A percentile compares a stretch with the other conserved stretches of the same genome.
Evolutionary conservation across 30 jellyfish, hydroid and myxozoan genomes (phyloP).

Genomic region (Aurelia aurita complex sp. Pacific): DNA sequence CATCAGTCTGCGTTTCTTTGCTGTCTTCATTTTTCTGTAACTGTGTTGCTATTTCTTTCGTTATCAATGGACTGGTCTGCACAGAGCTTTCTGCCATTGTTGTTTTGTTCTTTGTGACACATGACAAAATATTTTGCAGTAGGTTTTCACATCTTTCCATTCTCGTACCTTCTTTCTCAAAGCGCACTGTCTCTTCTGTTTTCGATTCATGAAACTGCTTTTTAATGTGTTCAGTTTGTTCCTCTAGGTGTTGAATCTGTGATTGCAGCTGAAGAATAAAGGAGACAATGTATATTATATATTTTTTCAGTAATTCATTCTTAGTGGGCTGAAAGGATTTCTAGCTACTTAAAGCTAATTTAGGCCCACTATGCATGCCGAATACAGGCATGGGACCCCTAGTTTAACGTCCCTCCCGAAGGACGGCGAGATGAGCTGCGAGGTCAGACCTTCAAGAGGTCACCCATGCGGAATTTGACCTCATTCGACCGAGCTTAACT

Average conservation of each 20-base stretch:
- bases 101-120: neutral
- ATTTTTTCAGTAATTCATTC: too few species aligned
- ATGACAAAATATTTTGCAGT: constrained; percentile 5
- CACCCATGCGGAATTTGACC: too few species aligned
- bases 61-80: constrained; percentile 2
- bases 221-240: neutral
- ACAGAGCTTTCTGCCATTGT: neutral
- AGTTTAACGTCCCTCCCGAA: too few species aligned
- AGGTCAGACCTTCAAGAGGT: too few species aligned
- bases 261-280: neutral
- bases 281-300: too few species aligned
- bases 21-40: neutral
- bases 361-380: too few species aligned
- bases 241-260: neutral
- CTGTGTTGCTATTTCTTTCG: constrained; percentile 7
- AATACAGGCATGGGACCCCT: too few species aligned
- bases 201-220: neutral
- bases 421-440: too few species aligned
- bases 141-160: neutral
- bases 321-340: too few species aligned
- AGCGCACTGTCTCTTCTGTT: neutral
- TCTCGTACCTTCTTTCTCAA: neutral
- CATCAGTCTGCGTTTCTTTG: constrained; percentile 27
- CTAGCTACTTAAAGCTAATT: too few species aligned
- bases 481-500: too few species aligned